A percentile compares a stretch with the other conserved stretches of the same genome.
Evolutionary conservation across 2,113 vertebrate species (phyloP).

Genomic region (Apteryx owenii): DNA sequence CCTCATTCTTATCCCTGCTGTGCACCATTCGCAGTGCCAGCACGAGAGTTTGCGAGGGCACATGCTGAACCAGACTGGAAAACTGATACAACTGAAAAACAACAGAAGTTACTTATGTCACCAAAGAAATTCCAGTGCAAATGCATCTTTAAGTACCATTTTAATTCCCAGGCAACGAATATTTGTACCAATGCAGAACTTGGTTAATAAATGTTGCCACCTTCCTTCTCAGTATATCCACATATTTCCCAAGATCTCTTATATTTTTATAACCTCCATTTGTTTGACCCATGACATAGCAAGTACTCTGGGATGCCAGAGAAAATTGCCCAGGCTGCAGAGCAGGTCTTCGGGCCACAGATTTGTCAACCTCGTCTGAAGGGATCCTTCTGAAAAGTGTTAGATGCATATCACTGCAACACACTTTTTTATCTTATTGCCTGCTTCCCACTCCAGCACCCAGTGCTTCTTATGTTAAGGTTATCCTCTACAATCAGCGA

Average conservation of each 20-base stretch:
- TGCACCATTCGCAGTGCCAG: not conserved
- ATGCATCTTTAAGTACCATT: not conserved
- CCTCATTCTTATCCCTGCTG: not conserved
- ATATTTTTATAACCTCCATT: not conserved
- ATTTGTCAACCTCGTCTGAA: not conserved
- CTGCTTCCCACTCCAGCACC: not conserved
- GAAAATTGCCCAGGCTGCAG: not conserved
- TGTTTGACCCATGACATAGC: not conserved
- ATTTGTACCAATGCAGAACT: not conserved
- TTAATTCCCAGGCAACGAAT: not conserved
- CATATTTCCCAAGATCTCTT: not conserved
- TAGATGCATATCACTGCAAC: not conserved
- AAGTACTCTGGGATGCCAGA: not conserved
- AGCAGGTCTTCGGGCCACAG: not conserved
- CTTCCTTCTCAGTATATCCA: not conserved
- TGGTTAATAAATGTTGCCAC: not conserved
- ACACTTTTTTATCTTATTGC: not conserved
- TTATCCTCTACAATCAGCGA: not conserved
- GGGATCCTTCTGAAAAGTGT: not conserved
- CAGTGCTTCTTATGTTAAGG: not conserved
- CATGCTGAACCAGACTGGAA: not conserved
- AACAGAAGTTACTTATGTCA: not conserved
- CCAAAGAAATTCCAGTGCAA: not conserved
- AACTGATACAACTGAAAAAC: not conserved
- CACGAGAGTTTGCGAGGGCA: not conserved